Evolutionary conservation across 35 echinoderm and acorn worm genomes (phyloP).

Genomic region (Strongylocentrotus purpuratus): DNA sequence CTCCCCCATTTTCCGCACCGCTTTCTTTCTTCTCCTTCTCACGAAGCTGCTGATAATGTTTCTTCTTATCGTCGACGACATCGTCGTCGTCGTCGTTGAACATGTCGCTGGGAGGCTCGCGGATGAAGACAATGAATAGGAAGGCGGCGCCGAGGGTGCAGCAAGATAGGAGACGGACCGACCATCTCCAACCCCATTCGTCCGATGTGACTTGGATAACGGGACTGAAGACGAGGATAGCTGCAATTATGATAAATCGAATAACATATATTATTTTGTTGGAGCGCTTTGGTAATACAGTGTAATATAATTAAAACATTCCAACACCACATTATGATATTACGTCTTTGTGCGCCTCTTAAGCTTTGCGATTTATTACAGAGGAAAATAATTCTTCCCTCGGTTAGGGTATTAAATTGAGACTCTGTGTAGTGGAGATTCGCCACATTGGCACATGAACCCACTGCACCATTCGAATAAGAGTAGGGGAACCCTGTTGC

Average conservation of each 20-base stretch:
- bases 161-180: neutral
- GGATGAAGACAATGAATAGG: neutral
- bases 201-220: neutral
- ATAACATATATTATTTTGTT: no score
- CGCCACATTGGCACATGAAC: no score
- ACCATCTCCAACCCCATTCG: conserved; percentile 23
- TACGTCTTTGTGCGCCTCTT: no score
- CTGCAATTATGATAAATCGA: neutral
- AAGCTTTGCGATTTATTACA: no score
- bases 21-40: neutral
- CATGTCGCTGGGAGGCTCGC: neutral
- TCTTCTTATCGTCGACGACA: neutral
- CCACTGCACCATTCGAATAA: no score
- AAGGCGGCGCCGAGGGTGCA: neutral
- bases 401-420: no score
- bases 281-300: no score
- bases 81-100: conserved; percentile 17
- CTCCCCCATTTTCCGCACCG: neutral
- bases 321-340: no score
- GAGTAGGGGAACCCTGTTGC: no score
- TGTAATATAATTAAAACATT: no score
- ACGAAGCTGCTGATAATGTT: neutral
- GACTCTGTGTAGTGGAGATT: no score
- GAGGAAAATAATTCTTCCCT: no score
- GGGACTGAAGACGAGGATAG: conserved; percentile 40